These are phyloP conservation scores for Adelphocoris suturalis DNA, from an alignment of 2,888 invertebrate genomes.

Conservation along the genomic window DNA sequence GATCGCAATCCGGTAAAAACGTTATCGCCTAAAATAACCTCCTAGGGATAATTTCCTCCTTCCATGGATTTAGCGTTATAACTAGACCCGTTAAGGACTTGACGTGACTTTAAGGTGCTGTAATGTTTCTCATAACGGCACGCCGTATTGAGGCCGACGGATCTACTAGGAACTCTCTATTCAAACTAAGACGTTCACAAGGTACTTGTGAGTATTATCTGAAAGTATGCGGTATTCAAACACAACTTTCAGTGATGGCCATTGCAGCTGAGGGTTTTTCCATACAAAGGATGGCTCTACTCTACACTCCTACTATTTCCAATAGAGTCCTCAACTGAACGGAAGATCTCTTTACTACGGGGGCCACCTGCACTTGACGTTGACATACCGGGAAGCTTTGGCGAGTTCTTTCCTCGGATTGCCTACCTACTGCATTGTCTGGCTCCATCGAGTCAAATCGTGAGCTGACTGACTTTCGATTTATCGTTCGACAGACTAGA, in stretches of 20 bases:
- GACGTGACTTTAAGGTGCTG: too few relatives aligned
- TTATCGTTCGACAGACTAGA: background rate
- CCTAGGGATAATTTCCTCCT: too few relatives aligned
- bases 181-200: too few relatives aligned
- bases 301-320: background rate
- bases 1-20: too few relatives aligned
- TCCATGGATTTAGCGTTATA: too few relatives aligned
- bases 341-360: constrained; percentile 4
- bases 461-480: background rate
- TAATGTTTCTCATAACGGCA: too few relatives aligned
- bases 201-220: too few relatives aligned
- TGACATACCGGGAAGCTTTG: constrained; percentile 20
- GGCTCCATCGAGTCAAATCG: background rate
- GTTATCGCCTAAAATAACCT: too few relatives aligned
- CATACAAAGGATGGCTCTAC: background rate
- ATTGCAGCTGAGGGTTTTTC: background rate
- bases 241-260: background rate
- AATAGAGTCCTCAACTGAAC: background rate
- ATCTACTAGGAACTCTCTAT: too few relatives aligned
- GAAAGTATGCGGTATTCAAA: background rate
- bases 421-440: constrained; percentile 4
- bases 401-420: background rate
- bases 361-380: constrained; percentile 10
- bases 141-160: too few relatives aligned
- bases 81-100: too few relatives aligned